phyloP scores from a whole-genome alignment of 2,113 vertebrate genomes.

The Clarias gariepinus region DNA sequence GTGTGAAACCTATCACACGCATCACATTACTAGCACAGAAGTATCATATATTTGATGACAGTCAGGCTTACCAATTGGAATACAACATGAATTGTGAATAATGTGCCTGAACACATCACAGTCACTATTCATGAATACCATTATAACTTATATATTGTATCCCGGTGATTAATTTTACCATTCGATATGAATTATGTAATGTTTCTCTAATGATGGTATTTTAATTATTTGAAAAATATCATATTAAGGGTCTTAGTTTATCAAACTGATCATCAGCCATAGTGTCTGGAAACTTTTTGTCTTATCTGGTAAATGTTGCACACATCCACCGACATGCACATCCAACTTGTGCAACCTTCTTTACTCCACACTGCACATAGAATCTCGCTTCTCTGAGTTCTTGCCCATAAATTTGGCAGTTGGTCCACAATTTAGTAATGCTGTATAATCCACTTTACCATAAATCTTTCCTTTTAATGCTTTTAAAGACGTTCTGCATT shows the following conservation, averaged over 20 bases:
- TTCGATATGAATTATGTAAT: neutral
- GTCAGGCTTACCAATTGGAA: no score
- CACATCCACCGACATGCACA: neutral
- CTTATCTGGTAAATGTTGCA: neutral
- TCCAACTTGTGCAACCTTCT: neutral
- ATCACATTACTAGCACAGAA: neutral
- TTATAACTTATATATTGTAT: neutral
- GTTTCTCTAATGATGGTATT: neutral
- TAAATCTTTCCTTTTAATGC: neutral
- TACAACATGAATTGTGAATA: neutral
- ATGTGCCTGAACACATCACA: neutral
- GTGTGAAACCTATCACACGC: no score
- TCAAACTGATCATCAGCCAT: neutral
- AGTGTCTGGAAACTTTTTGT: neutral
- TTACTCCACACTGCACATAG: neutral
- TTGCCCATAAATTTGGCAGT: neutral
- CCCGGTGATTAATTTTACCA: neutral
- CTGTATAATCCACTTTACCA: neutral
- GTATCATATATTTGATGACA: no score
- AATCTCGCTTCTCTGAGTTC: neutral
- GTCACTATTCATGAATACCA: neutral
- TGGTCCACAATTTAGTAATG: neutral
- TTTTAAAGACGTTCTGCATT: neutral
- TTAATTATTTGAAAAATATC: neutral
- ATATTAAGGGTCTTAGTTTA: neutral